Evolutionary conservation across 2,113 vertebrate species (phyloP).

Genomic region (Prietella phreatophila): DNA sequence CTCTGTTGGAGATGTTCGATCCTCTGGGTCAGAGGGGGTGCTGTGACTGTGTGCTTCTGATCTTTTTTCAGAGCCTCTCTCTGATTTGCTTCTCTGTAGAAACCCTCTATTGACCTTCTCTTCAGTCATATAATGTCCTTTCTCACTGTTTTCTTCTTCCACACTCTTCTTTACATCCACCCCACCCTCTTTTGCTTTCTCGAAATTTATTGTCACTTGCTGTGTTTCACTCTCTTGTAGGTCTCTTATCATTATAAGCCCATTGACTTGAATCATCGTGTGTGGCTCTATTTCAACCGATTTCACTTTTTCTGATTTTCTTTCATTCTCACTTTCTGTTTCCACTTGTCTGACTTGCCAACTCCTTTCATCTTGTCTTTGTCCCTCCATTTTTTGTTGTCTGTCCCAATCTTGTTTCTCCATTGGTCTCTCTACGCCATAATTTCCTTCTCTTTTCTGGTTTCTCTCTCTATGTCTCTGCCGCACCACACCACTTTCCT

Average conservation of each 20-base stretch:
- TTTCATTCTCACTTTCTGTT: constrained; percentile 47
- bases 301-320: constrained; percentile 49
- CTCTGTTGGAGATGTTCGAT: constrained; percentile 65
- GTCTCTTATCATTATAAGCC: constrained; percentile 3
- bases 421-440: neutral
- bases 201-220: constrained; percentile 53
- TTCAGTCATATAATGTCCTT: constrained; percentile 51
- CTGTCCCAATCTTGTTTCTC: neutral
- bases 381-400: constrained; percentile 26
- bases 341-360: constrained; percentile 50
- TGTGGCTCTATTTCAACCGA: constrained; percentile 6
- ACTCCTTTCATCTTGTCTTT: neutral
- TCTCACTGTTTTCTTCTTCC: constrained; percentile 51
- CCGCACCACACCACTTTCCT: constrained; percentile 31
- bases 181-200: constrained; percentile 33
- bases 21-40: constrained; percentile 64
- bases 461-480: constrained; percentile 42
- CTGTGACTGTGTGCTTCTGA: constrained; percentile 53
- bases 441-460: constrained; percentile 43
- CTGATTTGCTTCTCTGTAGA: constrained; percentile 56
- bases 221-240: neutral
- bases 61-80: constrained; percentile 53
- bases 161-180: constrained; percentile 49
- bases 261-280: neutral
- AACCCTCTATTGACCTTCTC: constrained; percentile 64